Percentiles rank a stretch among this genome's conserved stretches.
Conservation (phyloP, 1,140 invertebrate species). For the Armadillidium nasatum region DNA sequence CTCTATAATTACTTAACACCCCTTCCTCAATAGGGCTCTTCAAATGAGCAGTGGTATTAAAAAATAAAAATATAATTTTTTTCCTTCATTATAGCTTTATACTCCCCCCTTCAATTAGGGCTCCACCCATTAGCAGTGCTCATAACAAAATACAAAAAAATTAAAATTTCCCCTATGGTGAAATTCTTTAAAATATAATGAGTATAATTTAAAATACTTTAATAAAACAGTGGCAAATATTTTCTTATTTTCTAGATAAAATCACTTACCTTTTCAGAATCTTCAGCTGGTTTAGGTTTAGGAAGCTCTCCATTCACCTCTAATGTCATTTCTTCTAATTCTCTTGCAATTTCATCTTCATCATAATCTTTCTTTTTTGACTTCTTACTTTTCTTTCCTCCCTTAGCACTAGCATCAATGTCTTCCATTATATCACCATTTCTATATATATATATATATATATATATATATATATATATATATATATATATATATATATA, state of each 20-base stretch:
- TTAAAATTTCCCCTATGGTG: slow-evolving; percentile 24
- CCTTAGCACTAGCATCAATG: neutral
- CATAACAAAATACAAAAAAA: too few species aligned
- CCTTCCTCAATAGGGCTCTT: too few species aligned
- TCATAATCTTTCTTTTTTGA: slow-evolving; percentile 58
- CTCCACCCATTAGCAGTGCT: too few species aligned
- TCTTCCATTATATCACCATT: neutral
- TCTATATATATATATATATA: neutral
- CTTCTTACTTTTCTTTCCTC: slow-evolving; percentile 56
- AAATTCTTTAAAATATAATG: neutral
- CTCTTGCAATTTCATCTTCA: slow-evolving; percentile 39
- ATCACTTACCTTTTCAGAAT: neutral
- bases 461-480: neutral
- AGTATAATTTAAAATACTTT: neutral
- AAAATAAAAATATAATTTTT: too few species aligned
- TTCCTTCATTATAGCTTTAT: too few species aligned
- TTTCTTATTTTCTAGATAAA: neutral
- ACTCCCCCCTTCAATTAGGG: too few species aligned
- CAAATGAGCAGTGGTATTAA: too few species aligned
- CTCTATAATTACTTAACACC: too few species aligned
- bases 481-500: neutral
- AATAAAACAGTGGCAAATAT: neutral
- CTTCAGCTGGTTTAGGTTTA: neutral
- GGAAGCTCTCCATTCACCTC: slow-evolving; percentile 15
- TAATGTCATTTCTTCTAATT: slow-evolving; percentile 25